Conservation (phyloP, 1,140 invertebrate genomes). For the Ceratina calcarata region DNA sequence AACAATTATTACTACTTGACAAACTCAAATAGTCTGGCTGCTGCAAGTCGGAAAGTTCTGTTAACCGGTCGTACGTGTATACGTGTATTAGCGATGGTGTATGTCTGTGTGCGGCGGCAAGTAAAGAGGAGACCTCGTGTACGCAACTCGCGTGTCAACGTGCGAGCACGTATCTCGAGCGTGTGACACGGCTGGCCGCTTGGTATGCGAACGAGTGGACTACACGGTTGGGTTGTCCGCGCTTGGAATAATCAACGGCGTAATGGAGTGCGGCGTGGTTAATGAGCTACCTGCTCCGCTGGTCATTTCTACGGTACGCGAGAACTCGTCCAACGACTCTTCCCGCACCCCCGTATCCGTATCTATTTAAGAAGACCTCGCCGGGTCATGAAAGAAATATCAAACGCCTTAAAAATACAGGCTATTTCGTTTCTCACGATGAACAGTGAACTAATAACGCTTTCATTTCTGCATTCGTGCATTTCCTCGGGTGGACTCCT, state of each 20-base stretch:
- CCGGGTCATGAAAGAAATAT: too few species aligned
- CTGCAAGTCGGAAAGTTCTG: constrained; percentile 1
- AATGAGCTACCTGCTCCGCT: constrained; percentile 1
- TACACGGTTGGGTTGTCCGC: constrained; percentile 6
- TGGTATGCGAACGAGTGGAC: constrained; percentile 29
- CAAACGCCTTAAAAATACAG: too few species aligned
- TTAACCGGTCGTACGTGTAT: neutral
- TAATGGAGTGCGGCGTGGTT: constrained; percentile 30
- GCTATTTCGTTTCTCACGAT: too few species aligned
- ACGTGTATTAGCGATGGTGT: neutral
- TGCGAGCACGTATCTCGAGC: constrained; percentile 11
- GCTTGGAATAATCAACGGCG: constrained; percentile 25
- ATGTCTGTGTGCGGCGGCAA: neutral
- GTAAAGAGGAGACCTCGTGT: neutral
- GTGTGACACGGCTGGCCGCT: neutral
- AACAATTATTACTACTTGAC: constrained; percentile 63
- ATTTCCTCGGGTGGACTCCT: too few species aligned
- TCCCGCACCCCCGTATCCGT: neutral
- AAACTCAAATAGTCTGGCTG: constrained; percentile 51
- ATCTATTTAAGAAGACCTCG: too few species aligned
- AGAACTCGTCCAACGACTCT: neutral
- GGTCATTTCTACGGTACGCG: neutral
- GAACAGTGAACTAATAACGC: too few species aligned
- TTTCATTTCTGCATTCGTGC: too few species aligned
- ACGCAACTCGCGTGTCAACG: constrained; percentile 11